Base-by-base conservation (phyloP, 2,113 vertebrate species). In the Labrus mixtus region DNA sequence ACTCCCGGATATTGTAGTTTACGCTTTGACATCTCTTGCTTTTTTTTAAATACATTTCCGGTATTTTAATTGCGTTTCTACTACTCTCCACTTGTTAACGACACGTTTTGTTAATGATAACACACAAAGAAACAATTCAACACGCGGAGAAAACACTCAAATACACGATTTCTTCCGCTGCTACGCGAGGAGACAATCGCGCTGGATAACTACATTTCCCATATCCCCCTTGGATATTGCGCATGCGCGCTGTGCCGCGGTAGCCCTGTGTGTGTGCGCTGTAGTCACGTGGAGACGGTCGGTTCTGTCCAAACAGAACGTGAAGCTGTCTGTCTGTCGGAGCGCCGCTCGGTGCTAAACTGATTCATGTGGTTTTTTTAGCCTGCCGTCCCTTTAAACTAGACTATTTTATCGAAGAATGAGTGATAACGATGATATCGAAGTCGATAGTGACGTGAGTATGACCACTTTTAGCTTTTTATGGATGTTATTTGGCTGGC, bases 341-440 rank as follows among this genome's bases (percentile, higher is more conserved):
- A 66, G 89, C 79, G 78, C 85, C 80, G 78, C 73, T 87, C 25
- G 91, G 90, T 88, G 92, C 87, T 73, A 58, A 78, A 73, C 16
- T 62, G 60, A 78, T 93, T 83, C 90, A 94, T 95, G 91, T 91
- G 90, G 91, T 88, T 89, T 91, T 82, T 93, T 66, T 76, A 92
- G 91, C 87, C 84, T 45, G 82, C 72, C 83, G 79, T 91, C 82
- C 74, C 84, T 86, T 89, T 84, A 92, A 87, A 86, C 67, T 80
- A 68, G 51, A 83, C 81, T 22, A 82, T 88, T 90, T 80, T 61
- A 72, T 75, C 93, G 93, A 95, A 97, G 95, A 96, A 98, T 98
- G 97, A 99, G 97, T 93, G 97, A 99, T 92, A 99, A 98, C 96
- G 97, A 99, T 96, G 97, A 99, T 83, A 99, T 99, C 97, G 97